Base-by-base conservation (phyloP, 2,888 invertebrate genomes). In the Aphidius colemani region DNA sequence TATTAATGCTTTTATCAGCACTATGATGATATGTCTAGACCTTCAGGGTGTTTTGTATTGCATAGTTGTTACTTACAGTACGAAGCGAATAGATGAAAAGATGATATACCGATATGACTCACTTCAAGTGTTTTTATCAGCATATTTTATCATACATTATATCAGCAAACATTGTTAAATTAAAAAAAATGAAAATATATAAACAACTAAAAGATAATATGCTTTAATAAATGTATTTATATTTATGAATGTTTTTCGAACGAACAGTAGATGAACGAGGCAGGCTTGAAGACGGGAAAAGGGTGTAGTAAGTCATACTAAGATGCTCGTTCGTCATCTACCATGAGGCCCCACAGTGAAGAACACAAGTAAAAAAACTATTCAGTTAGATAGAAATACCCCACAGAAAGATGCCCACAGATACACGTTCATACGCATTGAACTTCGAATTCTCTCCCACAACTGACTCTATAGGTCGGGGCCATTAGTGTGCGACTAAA, bases 271-370 rank as follows among this genome's bases (percentile, higher is more conserved):
- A 71, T 68, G 68, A 73, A 69, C 73, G 73, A 68, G 72, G 74
- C 76, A 75, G 76, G 78, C 77, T 76, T 78, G 79, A 76, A 75
- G 78, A 78, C 76, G 77, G 78, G 75, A 78, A 78, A 79, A 78
- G 80, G 80, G 78, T 79, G 80, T 80, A 78, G 79, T 80, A 80
- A 80, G 78, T 80, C 80, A 80, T 79, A 78, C 75, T 73, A 74
- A 75, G 75, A 74, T 72, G 77, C 76, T 78, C 78, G 78, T 79
- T 80, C 78, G 78, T 80, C 80, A 80, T 78, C 75, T 76, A 76
- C 77, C 77, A 79, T 78, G 78, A 78, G 77, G 78, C 76, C 77
- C 30, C 78, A 76, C 75, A 76, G 71, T 72, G 73, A 75, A 78
- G 65, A 65, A 77, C 77, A 78, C 78, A 78, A 72, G 72, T 46